A percentile compares a stretch with the other conserved stretches of the same genome.
Conservation (phyloP, 2,797 vertebrate species). For the Decapterus maruadsi region DNA sequence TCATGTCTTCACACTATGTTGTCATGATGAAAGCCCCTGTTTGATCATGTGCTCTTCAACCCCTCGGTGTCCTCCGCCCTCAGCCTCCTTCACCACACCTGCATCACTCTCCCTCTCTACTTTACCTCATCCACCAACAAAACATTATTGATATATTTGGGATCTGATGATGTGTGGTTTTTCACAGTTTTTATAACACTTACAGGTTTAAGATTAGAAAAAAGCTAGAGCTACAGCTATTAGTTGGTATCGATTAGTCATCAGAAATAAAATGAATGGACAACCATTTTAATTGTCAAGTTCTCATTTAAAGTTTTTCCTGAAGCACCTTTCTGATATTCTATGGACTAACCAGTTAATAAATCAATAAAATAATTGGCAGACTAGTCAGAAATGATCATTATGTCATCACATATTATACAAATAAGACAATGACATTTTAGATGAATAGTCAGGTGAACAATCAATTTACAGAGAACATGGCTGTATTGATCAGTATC, state of each 20-base stretch:
- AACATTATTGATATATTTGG: background rate
- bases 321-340: no score
- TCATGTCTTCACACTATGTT: constrained; percentile 5
- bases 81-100: background rate
- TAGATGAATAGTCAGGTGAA: no score
- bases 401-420: background rate
- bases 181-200: background rate
- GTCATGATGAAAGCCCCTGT: constrained; percentile 30
- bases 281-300: background rate
- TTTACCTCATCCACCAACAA: background rate
- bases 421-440: background rate
- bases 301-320: background rate
- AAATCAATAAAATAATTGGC: background rate
- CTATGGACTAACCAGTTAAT: no score
- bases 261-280: background rate
- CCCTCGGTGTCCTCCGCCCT: background rate
- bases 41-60: constrained; percentile 28
- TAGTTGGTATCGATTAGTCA: no score
- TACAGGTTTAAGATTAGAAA: background rate
- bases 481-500: background rate
- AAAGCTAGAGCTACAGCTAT: no score
- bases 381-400: background rate
- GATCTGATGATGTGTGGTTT: no score
- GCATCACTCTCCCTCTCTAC: background rate
- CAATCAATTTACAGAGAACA: no score